Conservation (phyloP, 1,140 invertebrate genomes). For the Lucilia cuprina region DNA sequence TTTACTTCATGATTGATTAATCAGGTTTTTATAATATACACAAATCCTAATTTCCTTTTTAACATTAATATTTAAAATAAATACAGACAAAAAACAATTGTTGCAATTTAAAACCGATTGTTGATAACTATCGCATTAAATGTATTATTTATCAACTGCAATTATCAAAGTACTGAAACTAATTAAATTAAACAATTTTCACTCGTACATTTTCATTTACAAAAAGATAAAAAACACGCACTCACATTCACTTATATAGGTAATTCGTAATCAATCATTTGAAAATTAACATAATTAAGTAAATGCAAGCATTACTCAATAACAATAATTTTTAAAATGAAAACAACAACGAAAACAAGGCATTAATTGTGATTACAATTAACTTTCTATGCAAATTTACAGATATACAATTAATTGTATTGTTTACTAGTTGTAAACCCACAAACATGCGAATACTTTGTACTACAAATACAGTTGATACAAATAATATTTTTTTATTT, state of each 20-base stretch:
- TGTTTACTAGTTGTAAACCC: too few species aligned
- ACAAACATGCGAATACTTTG: too few species aligned
- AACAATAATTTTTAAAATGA: not conserved
- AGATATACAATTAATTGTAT: too few species aligned
- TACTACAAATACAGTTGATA: too few species aligned
- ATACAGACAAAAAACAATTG: not conserved
- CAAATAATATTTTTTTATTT: too few species aligned
- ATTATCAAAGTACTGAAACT: not conserved
- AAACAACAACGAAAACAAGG: not conserved
- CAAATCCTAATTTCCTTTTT: too few species aligned
- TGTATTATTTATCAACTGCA: not conserved
- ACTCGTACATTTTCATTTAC: not conserved
- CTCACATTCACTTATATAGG: not conserved
- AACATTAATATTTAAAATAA: not conserved
- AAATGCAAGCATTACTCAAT: not conserved
- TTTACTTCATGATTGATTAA: too few species aligned
- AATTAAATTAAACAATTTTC: slow-evolving; percentile 1
- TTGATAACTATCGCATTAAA: not conserved
- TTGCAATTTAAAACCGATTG: not conserved
- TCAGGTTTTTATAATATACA: too few species aligned
- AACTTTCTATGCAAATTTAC: not conserved
- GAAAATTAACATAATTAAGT: slow-evolving; percentile 5
- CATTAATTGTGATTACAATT: not conserved
- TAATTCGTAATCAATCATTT: not conserved
- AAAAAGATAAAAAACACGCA: not conserved